phyloP scores from a whole-genome alignment of 2,888 invertebrate species.

The Epistrophe eligans region DNA sequence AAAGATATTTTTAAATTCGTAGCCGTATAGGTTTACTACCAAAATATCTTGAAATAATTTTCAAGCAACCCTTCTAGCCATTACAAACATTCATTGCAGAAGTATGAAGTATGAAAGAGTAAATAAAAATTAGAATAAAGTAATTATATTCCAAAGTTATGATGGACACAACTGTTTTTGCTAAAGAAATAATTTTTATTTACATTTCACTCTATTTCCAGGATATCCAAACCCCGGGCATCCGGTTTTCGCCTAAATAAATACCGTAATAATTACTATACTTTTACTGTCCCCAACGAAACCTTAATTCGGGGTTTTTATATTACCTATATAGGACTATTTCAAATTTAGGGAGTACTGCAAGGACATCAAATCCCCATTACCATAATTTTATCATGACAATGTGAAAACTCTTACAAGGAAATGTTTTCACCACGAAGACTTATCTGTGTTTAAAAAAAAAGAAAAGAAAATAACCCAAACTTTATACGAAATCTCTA shows the following conservation, averaged over 20 bases:
- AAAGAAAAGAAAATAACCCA: not conserved
- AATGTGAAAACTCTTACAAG: conserved; percentile 14
- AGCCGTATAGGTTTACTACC: not conserved
- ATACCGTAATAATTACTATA: conserved; percentile 2
- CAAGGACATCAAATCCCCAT: conserved; percentile 18
- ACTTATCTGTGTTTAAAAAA: conserved; percentile 7
- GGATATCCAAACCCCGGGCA: not conserved
- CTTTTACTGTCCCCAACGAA: not conserved
- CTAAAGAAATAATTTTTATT: not conserved
- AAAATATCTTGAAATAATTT: not conserved
- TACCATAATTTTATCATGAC: conserved; percentile 31
- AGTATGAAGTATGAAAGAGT: not conserved
- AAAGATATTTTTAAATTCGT: not conserved
- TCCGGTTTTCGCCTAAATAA: not conserved
- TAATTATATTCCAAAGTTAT: conserved; percentile 11
- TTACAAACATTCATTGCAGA: not conserved
- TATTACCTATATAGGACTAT: not conserved
- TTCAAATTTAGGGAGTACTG: not conserved
- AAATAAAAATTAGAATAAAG: conserved; percentile 11
- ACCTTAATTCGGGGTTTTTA: not conserved
- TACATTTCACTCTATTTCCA: not conserved
- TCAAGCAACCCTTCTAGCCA: not conserved
- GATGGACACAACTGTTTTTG: not conserved
- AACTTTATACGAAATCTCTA: not conserved
- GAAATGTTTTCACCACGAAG: conserved; percentile 4